Percentiles rank a stretch among this genome's conserved stretches.
These are phyloP conservation scores for Calephelis perditalis DNA, from an alignment of 2,888 invertebrate genomes.

Conservation along the genomic window DNA sequence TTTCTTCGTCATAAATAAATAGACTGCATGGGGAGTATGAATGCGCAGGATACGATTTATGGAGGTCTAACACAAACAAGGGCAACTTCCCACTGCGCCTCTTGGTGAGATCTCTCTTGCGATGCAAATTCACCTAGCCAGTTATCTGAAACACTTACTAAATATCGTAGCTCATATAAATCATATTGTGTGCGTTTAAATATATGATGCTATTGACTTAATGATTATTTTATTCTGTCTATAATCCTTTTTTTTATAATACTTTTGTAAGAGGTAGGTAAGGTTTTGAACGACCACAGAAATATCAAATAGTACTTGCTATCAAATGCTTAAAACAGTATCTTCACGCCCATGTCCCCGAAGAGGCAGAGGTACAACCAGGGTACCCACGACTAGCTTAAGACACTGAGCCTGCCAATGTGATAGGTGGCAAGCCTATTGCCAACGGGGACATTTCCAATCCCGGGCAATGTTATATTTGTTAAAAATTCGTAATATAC, in stretches of 20 bases:
- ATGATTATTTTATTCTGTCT: constrained; percentile 7
- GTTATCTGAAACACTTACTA: constrained; percentile 11
- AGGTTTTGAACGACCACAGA: no score
- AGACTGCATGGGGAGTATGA: constrained; percentile 54
- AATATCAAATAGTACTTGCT: no score
- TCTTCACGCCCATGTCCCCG: no score
- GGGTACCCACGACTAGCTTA: no score
- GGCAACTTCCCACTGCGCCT: constrained; percentile 52
- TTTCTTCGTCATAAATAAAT: constrained; percentile 57
- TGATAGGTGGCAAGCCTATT: no score
- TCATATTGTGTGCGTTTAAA: background rate
- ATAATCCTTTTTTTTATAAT: background rate
- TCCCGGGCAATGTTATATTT: no score
- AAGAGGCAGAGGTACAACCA: no score
- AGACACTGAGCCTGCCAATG: no score
- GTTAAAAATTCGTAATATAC: no score
- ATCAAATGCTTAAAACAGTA: no score
- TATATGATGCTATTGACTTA: constrained; percentile 2
- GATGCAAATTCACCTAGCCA: constrained; percentile 44
- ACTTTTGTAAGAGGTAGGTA: background rate
- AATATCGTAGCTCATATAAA: background rate
- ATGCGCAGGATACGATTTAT: constrained; percentile 58
- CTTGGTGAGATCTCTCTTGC: constrained; percentile 36
- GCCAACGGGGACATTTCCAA: no score
- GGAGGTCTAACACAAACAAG: constrained; percentile 55